Evolutionary conservation across 2,113 vertebrate genomes (phyloP).

Genomic region (Sinocyclocheilus maitianheensis): DNA sequence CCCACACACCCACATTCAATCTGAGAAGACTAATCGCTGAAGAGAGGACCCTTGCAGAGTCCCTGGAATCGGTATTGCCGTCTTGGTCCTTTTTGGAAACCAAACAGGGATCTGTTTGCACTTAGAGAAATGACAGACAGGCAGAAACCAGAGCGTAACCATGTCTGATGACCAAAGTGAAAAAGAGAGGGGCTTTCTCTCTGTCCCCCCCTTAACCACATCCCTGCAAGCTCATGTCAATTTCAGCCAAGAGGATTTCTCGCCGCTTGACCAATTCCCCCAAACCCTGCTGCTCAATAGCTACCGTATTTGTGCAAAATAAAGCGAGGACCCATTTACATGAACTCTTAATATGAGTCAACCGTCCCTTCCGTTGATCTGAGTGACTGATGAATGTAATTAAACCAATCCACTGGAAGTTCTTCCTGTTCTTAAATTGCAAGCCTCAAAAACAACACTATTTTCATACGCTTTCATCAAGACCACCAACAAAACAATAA

Average conservation of each 20-base stretch:
- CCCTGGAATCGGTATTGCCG: slow-evolving; percentile 10
- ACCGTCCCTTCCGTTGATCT: background rate
- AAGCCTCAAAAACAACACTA: slow-evolving; percentile 6
- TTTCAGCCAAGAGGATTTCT: slow-evolving; percentile 60
- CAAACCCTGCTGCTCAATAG: background rate
- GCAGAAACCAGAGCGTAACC: slow-evolving; percentile 32
- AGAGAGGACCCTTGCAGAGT: slow-evolving; percentile 15
- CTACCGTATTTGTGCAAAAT: slow-evolving; percentile 22
- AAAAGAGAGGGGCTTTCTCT: slow-evolving; percentile 23
- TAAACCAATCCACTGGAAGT: slow-evolving; percentile 8
- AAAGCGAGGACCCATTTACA: background rate
- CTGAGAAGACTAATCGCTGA: background rate
- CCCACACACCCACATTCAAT: slow-evolving; percentile 39
- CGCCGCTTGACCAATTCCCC: slow-evolving; percentile 41
- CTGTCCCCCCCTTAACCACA: slow-evolving; percentile 58
- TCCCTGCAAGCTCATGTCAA: slow-evolving; percentile 54
- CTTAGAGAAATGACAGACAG: slow-evolving; percentile 39
- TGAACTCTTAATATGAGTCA: background rate
- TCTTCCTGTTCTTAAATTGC: background rate
- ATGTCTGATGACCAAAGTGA: slow-evolving; percentile 20
- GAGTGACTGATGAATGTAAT: slow-evolving; percentile 3
- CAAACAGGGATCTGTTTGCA: slow-evolving; percentile 45
- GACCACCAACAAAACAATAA: slow-evolving; percentile 24
- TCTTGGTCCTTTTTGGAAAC: background rate
- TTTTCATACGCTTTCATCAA: slow-evolving; percentile 21